These are phyloP conservation scores for Peromyscus leucopus DNA, from an alignment of 2,113 vertebrate genomes.

Conservation along the genomic window DNA sequence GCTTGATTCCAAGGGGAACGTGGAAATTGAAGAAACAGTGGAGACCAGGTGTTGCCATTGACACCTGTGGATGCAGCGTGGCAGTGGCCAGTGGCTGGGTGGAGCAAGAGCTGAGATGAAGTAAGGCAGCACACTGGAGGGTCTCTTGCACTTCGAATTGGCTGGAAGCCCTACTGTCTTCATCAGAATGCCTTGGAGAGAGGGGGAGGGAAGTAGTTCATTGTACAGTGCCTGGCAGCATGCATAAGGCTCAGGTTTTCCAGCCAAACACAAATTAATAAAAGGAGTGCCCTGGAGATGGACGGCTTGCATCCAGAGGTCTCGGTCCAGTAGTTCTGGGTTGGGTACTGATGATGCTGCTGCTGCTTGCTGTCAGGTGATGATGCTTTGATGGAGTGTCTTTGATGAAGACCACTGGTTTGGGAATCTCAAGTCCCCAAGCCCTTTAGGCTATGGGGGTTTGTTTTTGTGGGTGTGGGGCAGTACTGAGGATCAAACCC, in stretches of 20 bases:
- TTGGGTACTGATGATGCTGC: rapidly evolving
- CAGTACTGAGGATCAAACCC: background rate
- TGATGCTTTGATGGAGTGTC: background rate
- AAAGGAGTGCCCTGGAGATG: background rate
- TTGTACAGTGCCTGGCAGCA: rapidly evolving
- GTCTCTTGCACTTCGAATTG: background rate
- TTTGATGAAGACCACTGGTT: background rate
- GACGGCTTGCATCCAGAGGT: too few relatives aligned
- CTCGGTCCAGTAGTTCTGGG: background rate
- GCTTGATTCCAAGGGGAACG: too few relatives aligned
- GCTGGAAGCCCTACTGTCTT: background rate
- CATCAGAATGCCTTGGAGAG: background rate
- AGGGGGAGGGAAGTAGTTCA: background rate
- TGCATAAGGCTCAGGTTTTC: background rate
- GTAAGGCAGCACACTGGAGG: rapidly evolving
- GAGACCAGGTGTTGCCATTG: background rate
- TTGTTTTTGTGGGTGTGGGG: background rate
- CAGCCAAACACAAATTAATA: too few relatives aligned
- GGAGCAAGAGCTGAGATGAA: background rate
- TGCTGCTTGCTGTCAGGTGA: background rate
- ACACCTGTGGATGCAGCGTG: background rate
- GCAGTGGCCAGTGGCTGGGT: rapidly evolving
- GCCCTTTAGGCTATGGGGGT: background rate
- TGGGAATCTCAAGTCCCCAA: too few relatives aligned
- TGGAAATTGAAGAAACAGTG: background rate